Conservation (phyloP, 2,113 vertebrate species). For the Boulengeromyrus knoepffleri region DNA sequence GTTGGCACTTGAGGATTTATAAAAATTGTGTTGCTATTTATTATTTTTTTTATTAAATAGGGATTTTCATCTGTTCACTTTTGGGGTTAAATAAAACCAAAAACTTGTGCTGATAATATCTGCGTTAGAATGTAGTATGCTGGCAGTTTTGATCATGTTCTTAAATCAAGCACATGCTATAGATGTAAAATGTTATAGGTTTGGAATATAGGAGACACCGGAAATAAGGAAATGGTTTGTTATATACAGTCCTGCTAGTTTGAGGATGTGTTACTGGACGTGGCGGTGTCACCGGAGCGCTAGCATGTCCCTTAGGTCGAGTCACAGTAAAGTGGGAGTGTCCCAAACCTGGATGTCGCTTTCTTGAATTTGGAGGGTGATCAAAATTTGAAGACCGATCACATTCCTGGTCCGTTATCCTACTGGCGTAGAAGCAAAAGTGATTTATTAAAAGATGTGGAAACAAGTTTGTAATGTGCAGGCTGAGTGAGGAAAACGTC, state of each 20-base stretch:
- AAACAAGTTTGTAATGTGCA: neutral
- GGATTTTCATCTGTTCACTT: neutral
- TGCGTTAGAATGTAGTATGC: neutral
- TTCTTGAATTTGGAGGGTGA: neutral
- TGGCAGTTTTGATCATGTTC: neutral
- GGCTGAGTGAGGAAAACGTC: neutral
- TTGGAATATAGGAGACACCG: neutral
- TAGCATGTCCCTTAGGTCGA: neutral
- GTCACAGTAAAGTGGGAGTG: constrained; percentile 24
- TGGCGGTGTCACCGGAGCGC: neutral
- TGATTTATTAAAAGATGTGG: neutral
- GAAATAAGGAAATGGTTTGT: neutral
- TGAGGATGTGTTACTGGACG: neutral
- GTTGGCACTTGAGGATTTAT: neutral
- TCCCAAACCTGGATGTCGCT: constrained; percentile 19
- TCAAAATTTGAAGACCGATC: neutral
- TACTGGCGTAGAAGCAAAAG: neutral
- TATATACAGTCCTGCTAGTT: neutral
- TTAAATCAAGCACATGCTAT: neutral
- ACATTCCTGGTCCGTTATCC: neutral
- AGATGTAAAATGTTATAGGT: neutral
- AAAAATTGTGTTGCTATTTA: neutral
- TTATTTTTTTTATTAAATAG: no score
- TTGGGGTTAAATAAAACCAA: neutral
- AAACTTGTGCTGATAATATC: neutral